Percentiles rank a stretch among this genome's conserved stretches.
Conservation (phyloP, 2,888 invertebrate genomes). For the Noctua janthina region DNA sequence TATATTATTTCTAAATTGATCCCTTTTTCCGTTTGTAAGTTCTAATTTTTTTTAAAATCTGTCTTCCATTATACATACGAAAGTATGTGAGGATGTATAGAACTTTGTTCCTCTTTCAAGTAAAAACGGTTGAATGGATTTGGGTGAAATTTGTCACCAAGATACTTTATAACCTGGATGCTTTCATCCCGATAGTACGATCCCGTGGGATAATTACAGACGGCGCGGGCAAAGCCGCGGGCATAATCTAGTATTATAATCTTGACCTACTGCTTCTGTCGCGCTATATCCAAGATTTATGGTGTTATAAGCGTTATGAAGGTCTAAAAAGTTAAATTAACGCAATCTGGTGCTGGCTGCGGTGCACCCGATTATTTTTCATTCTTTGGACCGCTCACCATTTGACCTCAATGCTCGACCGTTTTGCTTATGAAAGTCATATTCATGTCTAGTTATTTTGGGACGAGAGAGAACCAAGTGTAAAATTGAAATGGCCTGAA, state of each 20-base stretch:
- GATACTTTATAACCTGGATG: too few relatives aligned
- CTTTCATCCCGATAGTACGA: too few relatives aligned
- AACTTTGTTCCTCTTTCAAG: too few relatives aligned
- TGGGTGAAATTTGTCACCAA: too few relatives aligned
- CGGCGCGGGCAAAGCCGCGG: too few relatives aligned
- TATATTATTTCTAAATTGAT: background rate
- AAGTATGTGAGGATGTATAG: too few relatives aligned
- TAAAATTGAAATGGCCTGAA: constrained; percentile 20
- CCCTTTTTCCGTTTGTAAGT: background rate
- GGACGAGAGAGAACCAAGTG: background rate
- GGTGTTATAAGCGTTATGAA: constrained; percentile 51
- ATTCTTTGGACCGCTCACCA: constrained; percentile 40
- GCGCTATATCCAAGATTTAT: constrained; percentile 63
- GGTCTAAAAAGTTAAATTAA: constrained; percentile 71
- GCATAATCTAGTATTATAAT: background rate
- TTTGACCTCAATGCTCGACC: constrained; percentile 36
- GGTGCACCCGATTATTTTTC: constrained; percentile 66
- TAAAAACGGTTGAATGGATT: too few relatives aligned
- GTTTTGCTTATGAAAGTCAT: constrained; percentile 30
- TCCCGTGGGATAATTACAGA: too few relatives aligned
- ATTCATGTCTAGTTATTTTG: constrained; percentile 1
- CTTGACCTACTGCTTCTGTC: constrained; percentile 43
- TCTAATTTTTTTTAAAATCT: background rate
- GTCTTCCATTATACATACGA: too few relatives aligned
- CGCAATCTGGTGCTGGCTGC: constrained; percentile 66